These are phyloP conservation scores for Setophaga coronata DNA, from an alignment of 2,113 vertebrate genomes.

Conservation along the genomic window DNA sequence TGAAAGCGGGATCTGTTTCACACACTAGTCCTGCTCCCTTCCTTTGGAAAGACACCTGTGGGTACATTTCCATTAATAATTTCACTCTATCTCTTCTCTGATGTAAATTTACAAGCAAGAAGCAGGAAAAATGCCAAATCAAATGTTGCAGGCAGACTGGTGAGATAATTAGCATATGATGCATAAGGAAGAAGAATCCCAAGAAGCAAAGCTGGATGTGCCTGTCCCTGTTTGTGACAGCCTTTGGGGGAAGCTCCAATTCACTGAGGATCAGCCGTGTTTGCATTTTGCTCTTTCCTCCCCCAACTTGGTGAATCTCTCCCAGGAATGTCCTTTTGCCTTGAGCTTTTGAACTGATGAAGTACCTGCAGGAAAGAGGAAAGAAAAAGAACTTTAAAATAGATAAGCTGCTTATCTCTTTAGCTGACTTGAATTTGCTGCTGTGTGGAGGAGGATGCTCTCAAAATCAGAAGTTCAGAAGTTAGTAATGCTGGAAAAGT, in stretches of 20 bases:
- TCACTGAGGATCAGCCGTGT: slow-evolving; percentile 1
- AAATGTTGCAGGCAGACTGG: neutral
- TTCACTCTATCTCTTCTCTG: neutral
- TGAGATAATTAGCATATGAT: neutral
- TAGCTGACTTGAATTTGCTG: slow-evolving; percentile 16
- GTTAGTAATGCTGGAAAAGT: neutral
- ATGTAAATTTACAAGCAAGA: neutral
- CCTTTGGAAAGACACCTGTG: slow-evolving; percentile 9
- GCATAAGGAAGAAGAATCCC: neutral
- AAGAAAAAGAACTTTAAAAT: slow-evolving; percentile 24
- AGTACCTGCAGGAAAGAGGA: slow-evolving; percentile 15
- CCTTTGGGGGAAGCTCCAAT: neutral
- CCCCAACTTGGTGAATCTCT: neutral
- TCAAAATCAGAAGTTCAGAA: slow-evolving; percentile 41
- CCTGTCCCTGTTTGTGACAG: neutral
- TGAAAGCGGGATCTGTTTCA: neutral
- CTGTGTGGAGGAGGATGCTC: slow-evolving; percentile 16
- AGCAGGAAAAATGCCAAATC: neutral
- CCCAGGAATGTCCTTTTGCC: slow-evolving; percentile 23
- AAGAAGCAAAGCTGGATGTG: neutral
- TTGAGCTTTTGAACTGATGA: slow-evolving; percentile 17
- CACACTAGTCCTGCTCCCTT: neutral
- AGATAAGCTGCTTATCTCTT: slow-evolving; percentile 56
- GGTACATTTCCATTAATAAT: slow-evolving; percentile 33
- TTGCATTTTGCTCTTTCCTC: slow-evolving; percentile 27